Evolutionary conservation across 2,888 invertebrate species (phyloP), one percentile per base, ranked within the genome.

Genomic region (Vanessa cardui): DNA sequence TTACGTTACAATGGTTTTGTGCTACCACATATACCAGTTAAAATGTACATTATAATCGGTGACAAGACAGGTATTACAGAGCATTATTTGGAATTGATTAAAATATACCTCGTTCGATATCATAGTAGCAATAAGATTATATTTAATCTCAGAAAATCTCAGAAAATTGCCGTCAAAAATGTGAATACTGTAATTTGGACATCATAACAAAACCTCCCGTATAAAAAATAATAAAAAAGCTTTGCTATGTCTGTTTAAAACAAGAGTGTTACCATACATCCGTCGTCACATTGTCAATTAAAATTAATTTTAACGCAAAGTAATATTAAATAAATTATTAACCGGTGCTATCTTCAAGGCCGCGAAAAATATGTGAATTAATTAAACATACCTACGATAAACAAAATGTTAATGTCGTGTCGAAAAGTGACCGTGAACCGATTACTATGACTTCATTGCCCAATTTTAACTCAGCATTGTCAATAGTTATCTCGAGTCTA

Each of bases 361-460:
- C 62, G 15, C 9, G 15, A 31, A 33, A 60, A 63, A 66, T 63
- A 60, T 49, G 58, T 58, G 58, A 66, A 64, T 66, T 59, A 46
- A 58, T 52, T 66, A 63, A 59, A 44, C 62, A 33, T 60, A n/a
- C 52, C 47, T 12, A 45, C 31, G 45, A 60, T 56, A 50, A 59
- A 62, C 58, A 67, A 59, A 60, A 68, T 59, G 47, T 61, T 52
- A 58, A 67, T 58, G 64, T 62, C 62, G 62, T 63, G 54, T 71
- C 59, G 65, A 68, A 64, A 72, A 64, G 46, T 71, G 77, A 72
- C 76, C 77, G 52, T 77, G 75, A 77, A 77, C 75, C 71, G 68
- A 73, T 49, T 68, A 69, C 68, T 60, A 72, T 68, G 62, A 62
- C 64, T 58, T 66, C 68, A 69, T 67, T 68, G 64, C 63, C 49